Evolutionary conservation across 1,140 invertebrate species (phyloP).

Genomic region (Antheraea mylitta): DNA sequence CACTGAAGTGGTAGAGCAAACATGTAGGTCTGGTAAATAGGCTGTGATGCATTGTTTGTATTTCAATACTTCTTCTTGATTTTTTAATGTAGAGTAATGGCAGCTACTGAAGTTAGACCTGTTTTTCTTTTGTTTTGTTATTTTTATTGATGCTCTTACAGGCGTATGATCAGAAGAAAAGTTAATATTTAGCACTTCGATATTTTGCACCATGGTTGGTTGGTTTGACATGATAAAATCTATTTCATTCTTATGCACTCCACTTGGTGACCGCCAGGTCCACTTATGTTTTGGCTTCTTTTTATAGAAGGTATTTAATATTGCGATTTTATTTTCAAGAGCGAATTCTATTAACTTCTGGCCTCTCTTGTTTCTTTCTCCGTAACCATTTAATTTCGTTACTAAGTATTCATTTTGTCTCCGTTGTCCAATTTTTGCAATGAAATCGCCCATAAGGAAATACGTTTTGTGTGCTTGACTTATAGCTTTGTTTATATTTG

Average conservation of each 20-base stretch:
- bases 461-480: slow-evolving; percentile 5
- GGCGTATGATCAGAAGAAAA: slow-evolving; percentile 23
- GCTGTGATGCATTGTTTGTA: not conserved
- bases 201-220: slow-evolving; percentile 16
- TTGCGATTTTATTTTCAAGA: slow-evolving; percentile 24
- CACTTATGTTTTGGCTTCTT: slow-evolving; percentile 23
- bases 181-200: slow-evolving; percentile 20
- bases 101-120: not conserved
- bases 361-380: slow-evolving; percentile 9
- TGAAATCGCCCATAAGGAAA: slow-evolving; percentile 22
- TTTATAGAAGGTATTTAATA: slow-evolving; percentile 26
- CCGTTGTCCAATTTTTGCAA: slow-evolving; percentile 21
- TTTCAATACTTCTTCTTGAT: slow-evolving; percentile 1
- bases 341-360: slow-evolving; percentile 13
- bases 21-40: not conserved
- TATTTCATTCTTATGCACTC: slow-evolving; percentile 22
- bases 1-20: not conserved
- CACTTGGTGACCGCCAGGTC: slow-evolving; percentile 27
- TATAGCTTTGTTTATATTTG: slow-evolving; percentile 4
- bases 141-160: slow-evolving; percentile 18
- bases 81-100: not conserved
- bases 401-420: slow-evolving; percentile 2
- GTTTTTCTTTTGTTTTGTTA: slow-evolving; percentile 7
- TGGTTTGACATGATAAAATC: slow-evolving; percentile 25
- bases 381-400: slow-evolving; percentile 6